Base-by-base conservation (phyloP, 2,888 invertebrate genomes). In the Rugalucina vietnamica region DNA sequence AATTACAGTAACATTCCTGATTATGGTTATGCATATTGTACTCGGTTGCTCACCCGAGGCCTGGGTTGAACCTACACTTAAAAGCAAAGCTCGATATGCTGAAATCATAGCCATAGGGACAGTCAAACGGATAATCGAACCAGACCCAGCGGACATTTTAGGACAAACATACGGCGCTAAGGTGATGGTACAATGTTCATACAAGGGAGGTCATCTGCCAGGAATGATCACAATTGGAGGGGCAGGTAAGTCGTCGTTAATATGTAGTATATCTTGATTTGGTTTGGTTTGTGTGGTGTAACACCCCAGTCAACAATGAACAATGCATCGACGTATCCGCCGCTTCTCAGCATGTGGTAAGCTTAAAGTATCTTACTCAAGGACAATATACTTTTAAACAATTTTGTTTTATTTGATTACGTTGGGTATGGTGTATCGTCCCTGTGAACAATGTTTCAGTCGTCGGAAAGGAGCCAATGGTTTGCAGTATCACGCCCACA, bases 21-120 rank as follows among this genome's bases (percentile, higher is more conserved):
- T n/a, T n/a, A n/a, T n/a, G n/a, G n/a, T n/a, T 18, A 14, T 50
- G 1, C 32, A 34, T 1, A 0, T 43, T 50, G 76, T 60, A 8
- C 70, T 70, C 34, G 81, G 76, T 8, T 86, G 86, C 37, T 81
- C 83, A 0, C 86, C 86, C 0, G 74, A 70, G 57, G 83, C 81
- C 18, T 83, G 86, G 32, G 83, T 39, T 71, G 37, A 60, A 29
- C 81, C 86, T 34, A 81, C 76, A 12, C 81, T 81, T 29, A 77
- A 76, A n/a, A 43, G 79, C 5, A 76, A 71, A 54, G 83, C 76
- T 1, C 27, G 36, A n/a, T 87, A 37, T 54, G 65, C 87, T 0
- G 39, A 74, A 1, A 49, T 76, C 65, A 75, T 87, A 12, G 78
- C 76, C 0, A 54, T 84, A 0, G 84, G 84, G 2, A 76, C 82